phyloP scores from a whole-genome alignment of 2,113 vertebrate genomes.

The Regulus satrapa region DNA sequence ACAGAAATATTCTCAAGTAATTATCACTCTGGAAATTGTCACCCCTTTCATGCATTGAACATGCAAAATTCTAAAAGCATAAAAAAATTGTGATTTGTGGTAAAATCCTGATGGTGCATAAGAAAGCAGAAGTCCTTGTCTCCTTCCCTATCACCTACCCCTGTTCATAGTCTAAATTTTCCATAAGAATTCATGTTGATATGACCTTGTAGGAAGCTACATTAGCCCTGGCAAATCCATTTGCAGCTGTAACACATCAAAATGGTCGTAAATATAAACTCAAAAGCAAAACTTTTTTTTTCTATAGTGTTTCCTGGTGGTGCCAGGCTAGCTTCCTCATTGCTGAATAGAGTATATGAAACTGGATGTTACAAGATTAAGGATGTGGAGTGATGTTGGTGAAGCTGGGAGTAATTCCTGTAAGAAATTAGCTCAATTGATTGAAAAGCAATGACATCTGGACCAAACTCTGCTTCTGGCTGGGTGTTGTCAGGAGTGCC shows the following conservation, averaged over 20 bases:
- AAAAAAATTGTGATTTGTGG: not conserved
- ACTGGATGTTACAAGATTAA: not conserved
- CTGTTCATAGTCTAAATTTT: not conserved
- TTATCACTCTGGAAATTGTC: not conserved
- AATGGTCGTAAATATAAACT: not conserved
- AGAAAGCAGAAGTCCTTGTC: not conserved
- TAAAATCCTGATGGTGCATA: not conserved
- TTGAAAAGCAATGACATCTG: not conserved
- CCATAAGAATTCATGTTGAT: not conserved
- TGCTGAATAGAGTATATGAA: not conserved
- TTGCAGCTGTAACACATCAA: not conserved
- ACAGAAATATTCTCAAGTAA: not conserved
- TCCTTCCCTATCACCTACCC: not conserved
- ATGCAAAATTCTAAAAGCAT: not conserved
- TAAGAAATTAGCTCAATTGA: not conserved
- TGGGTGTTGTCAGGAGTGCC: not conserved
- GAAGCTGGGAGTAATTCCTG: not conserved
- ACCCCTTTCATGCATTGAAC: not conserved
- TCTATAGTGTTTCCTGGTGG: not conserved
- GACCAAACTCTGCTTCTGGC: not conserved
- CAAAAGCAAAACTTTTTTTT: not conserved
- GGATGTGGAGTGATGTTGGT: not conserved
- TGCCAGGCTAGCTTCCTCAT: not conserved
- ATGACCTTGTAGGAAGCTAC: not conserved
- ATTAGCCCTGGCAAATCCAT: not conserved